Evolutionary conservation across 2,888 invertebrate genomes (phyloP).

Genomic region (Stictocephala bisonia): DNA sequence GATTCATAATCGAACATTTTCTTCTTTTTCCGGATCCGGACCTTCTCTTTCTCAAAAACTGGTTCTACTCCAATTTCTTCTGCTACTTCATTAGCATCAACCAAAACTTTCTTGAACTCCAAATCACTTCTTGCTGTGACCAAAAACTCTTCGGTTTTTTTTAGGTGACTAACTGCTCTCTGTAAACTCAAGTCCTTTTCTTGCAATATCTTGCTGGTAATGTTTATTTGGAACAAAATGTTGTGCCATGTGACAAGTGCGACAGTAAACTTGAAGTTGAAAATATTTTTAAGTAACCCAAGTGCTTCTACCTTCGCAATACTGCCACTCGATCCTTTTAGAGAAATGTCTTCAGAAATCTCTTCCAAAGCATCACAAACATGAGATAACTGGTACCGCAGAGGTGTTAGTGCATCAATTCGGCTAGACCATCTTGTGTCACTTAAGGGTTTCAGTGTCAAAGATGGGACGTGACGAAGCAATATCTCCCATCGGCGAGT

Average conservation of each 20-base stretch:
- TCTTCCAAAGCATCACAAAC: no score
- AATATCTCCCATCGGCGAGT: neutral
- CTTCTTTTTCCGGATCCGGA: neutral
- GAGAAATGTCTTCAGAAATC: neutral
- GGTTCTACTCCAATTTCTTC: neutral
- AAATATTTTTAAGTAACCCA: no score
- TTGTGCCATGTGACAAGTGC: neutral
- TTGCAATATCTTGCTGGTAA: neutral
- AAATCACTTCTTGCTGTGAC: neutral
- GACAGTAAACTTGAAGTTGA: neutral
- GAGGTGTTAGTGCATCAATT: conserved; percentile 2
- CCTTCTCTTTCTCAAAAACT: neutral
- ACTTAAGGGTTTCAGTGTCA: conserved; percentile 10
- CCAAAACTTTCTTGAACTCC: no score
- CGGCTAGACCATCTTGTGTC: conserved; percentile 15
- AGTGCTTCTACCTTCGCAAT: neutral
- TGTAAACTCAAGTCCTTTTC: no score
- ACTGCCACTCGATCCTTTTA: conserved; percentile 1
- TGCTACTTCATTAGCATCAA: conserved; percentile 1
- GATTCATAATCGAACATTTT: neutral
- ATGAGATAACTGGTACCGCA: neutral
- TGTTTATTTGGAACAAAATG: neutral
- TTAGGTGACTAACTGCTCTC: no score
- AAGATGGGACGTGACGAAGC: neutral
- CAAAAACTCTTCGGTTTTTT: no score